Evolutionary conservation across 1,140 invertebrate species (phyloP).

Genomic region (Lerema accius): DNA sequence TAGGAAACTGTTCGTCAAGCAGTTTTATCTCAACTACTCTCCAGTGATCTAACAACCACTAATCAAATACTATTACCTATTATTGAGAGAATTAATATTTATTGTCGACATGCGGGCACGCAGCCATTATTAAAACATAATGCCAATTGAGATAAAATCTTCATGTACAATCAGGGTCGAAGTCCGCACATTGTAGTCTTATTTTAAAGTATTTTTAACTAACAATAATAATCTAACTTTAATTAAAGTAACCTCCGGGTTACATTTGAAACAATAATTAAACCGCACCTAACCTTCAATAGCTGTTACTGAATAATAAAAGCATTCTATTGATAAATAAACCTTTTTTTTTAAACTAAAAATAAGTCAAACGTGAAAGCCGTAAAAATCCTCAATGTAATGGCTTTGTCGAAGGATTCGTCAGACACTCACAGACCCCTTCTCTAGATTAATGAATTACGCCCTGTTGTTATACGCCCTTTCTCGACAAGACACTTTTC

Average conservation of each 20-base stretch:
- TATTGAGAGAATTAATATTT: slow-evolving; percentile 3
- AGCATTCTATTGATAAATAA: too few species aligned
- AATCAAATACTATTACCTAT: neutral
- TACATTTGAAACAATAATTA: too few species aligned
- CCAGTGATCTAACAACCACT: neutral
- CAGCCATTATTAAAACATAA: neutral
- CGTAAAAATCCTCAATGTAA: neutral
- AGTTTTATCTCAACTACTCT: too few species aligned
- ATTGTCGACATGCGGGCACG: neutral
- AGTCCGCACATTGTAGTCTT: too few species aligned
- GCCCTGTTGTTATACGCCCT: slow-evolving; percentile 13
- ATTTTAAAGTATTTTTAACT: too few species aligned
- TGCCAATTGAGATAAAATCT: too few species aligned
- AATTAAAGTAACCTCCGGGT: too few species aligned
- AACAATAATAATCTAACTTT: too few species aligned
- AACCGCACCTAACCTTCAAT: too few species aligned
- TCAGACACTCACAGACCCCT: slow-evolving; percentile 1
- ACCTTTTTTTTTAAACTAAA: neutral
- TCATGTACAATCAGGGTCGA: too few species aligned
- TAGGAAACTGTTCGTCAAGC: too few species aligned
- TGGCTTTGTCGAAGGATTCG: neutral
- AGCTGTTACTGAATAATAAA: too few species aligned
- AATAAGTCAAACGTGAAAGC: neutral
- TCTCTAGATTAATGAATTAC: slow-evolving; percentile 17
- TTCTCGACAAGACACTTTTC: slow-evolving; percentile 15